Evolutionary conservation across 1,140 invertebrate species (phyloP), one percentile per base, ranked within the genome.

Genomic region (Chymomyza costata): DNA sequence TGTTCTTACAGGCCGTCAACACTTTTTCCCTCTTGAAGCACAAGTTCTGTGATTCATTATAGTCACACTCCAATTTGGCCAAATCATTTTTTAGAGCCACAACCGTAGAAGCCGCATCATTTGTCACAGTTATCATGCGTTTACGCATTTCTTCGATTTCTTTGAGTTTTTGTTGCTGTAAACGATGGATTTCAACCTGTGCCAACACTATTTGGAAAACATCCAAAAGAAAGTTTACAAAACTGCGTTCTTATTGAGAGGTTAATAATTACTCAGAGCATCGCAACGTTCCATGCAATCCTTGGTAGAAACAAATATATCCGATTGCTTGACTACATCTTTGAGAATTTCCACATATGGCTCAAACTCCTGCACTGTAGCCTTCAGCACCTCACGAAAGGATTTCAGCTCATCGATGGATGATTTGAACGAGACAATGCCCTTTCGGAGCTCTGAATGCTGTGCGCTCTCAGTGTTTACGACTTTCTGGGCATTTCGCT

Each of bases 71-170:
- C 16, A 86, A 40, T 11, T 48, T 53, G 8, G 69, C 38, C 6
- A 86, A 39, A 50, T 85, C 84, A 10, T 84, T 85, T 18, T 83
- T 86, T 0, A 86, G 66, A 0, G 82, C 84, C 38, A 86, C 21
- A 1, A 84, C 78, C 1, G 73, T 67, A 2, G 82, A 56, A 6
- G 69, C 68, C 3, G 84, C 83, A 25, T 84, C 82, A 17, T 81
- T 83, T 0, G 82, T 83, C 7, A 84, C 52, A 31, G 83, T 69
- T 3, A 85, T 63, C 81, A 85, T 86, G 2, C 56, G 47, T 25
- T 70, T 62, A 6, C 84, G 64, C 69, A 86, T 76, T 11, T 60
- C 28, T 31, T 86, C 84, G 15, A 86, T 85, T 37, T 80, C 80
- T n/a, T 64, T 19, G 2, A 84, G 34, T 35, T 84, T 84, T 32